These are phyloP conservation scores for Astur gentilis DNA, from an alignment of 2,113 vertebrate species.

Conservation along the genomic window DNA sequence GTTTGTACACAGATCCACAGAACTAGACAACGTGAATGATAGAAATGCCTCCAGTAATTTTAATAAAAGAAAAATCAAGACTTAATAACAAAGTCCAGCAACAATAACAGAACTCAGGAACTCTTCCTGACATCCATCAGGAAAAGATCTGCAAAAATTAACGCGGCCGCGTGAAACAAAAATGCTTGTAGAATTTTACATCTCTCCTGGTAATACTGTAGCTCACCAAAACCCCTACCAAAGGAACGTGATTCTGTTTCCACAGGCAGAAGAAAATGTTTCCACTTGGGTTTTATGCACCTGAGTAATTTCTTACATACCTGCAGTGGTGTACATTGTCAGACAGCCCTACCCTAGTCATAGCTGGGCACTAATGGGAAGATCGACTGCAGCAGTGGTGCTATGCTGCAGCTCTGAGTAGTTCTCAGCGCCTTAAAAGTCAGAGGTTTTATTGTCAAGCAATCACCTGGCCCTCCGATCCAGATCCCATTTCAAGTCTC, in stretches of 20 bases:
- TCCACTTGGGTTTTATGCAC: background rate
- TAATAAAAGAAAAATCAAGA: background rate
- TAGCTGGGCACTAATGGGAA: fast-evolving
- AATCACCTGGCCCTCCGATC: background rate
- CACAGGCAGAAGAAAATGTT: background rate
- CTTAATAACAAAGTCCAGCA: background rate
- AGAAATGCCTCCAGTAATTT: background rate
- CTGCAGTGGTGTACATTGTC: background rate
- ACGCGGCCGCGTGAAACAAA: background rate
- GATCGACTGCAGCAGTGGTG: no score
- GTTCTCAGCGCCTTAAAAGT: background rate
- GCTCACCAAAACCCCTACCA: background rate
- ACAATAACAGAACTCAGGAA: background rate
- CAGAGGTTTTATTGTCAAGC: background rate
- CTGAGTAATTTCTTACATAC: background rate
- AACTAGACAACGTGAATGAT: fast-evolving
- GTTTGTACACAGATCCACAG: background rate
- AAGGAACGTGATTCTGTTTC: background rate
- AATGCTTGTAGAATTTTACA: background rate
- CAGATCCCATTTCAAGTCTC: background rate
- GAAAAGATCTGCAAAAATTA: background rate
- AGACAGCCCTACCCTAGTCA: background rate
- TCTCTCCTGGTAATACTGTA: no score
- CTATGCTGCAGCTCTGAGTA: background rate
- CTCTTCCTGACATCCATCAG: background rate